These are phyloP conservation scores for Pterostichus niger DNA, from an alignment of 2,888 invertebrate genomes.

Conservation along the genomic window DNA sequence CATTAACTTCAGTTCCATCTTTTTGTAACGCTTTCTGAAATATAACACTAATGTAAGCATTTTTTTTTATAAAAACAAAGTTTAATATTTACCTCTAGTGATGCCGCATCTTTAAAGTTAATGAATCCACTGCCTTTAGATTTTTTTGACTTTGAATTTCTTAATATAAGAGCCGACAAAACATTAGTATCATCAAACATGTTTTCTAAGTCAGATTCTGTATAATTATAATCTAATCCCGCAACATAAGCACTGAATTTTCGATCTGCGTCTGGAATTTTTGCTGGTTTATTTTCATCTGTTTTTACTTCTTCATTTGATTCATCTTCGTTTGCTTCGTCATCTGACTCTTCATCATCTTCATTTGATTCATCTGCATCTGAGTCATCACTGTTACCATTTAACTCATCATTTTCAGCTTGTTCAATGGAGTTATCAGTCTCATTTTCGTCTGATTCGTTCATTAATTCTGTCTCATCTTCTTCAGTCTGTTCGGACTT, in stretches of 20 bases:
- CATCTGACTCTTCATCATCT: conserved; percentile 8
- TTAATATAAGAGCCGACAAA: background rate
- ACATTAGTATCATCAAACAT: background rate
- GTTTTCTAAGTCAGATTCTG: background rate
- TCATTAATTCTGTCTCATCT: background rate
- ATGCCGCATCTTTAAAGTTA: background rate
- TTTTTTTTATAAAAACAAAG: background rate
- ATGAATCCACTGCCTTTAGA: conserved; percentile 1
- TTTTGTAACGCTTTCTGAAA: conserved; percentile 2
- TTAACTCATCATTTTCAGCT: background rate
- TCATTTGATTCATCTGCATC: background rate
- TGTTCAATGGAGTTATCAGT: background rate
- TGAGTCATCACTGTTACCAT: background rate
- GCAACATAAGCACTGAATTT: conserved; percentile 4
- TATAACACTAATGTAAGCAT: background rate
- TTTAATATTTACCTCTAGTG: background rate
- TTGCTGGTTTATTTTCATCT: background rate
- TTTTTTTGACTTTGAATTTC: background rate
- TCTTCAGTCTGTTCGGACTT: background rate
- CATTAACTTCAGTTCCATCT: background rate
- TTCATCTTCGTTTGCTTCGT: background rate
- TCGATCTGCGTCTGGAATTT: background rate
- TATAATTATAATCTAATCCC: background rate
- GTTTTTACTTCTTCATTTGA: background rate
- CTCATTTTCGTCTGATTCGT: background rate